Evolutionary conservation across 2,888 invertebrate species (phyloP).

Genomic region (Anoncus sp.): DNA sequence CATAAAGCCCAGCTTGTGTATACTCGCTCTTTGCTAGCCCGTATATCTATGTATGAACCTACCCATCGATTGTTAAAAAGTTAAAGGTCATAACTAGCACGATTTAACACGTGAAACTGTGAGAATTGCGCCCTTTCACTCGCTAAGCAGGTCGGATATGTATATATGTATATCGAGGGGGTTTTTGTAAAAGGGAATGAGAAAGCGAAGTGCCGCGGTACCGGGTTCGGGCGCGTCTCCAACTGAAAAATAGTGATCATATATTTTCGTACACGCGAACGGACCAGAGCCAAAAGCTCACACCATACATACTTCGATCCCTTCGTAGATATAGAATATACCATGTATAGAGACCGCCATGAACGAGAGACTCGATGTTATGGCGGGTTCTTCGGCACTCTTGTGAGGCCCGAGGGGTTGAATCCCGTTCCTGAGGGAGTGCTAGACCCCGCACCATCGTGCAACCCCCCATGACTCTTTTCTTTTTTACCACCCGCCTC

Average conservation of each 20-base stretch:
- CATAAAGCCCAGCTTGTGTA: constrained; percentile 47
- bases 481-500: constrained; percentile 35
- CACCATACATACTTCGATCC: constrained; percentile 27
- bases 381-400: constrained; percentile 64
- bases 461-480: constrained; percentile 53
- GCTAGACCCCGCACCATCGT: constrained; percentile 73
- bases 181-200: constrained; percentile 49
- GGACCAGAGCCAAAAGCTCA: constrained; percentile 40
- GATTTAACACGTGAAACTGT: neutral
- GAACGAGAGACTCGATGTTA: constrained; percentile 74
- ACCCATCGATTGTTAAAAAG: neutral
- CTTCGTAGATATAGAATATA: constrained; percentile 62
- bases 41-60: neutral
- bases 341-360: constrained; percentile 55
- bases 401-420: constrained; percentile 48
- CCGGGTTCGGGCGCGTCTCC: constrained; percentile 58
- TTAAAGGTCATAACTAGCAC: neutral
- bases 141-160: neutral
- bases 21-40: neutral
- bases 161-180: constrained; percentile 10
- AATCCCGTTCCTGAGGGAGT: constrained; percentile 77
- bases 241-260: constrained; percentile 73
- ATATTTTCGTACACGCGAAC: constrained; percentile 64
- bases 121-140: neutral
- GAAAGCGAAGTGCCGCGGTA: constrained; percentile 59